Evolutionary conservation across 1,140 invertebrate genomes (phyloP).

Genomic region (Apocrypta bakeri): DNA sequence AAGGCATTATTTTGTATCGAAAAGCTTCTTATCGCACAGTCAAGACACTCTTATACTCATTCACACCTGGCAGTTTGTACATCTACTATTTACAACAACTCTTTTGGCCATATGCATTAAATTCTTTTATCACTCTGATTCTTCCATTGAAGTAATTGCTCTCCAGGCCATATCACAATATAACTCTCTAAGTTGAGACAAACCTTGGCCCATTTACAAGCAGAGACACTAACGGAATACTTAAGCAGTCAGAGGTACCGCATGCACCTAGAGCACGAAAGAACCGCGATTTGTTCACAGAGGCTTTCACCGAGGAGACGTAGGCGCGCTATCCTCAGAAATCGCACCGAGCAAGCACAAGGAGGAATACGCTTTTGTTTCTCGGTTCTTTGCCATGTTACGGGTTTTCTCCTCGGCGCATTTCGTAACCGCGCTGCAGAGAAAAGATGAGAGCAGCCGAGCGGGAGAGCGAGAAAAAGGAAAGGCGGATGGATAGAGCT

Average conservation of each 20-base stretch:
- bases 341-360: not conserved
- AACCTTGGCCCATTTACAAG: not conserved
- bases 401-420: not conserved
- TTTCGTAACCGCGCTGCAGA: conserved; percentile 27
- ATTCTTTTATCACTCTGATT: not conserved
- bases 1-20: not conserved
- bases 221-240: not conserved
- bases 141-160: not conserved
- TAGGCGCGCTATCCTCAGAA: not conserved
- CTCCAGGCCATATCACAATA: not conserved
- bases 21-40: not conserved
- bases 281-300: not conserved
- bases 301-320: not conserved
- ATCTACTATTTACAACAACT: not conserved
- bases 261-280: not conserved
- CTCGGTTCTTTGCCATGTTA: conserved; percentile 3
- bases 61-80: not conserved
- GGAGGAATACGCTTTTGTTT: not conserved
- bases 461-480: conserved; percentile 4
- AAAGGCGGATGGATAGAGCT: not conserved
- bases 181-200: not conserved
- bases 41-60: not conserved
- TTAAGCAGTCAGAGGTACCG: not conserved
- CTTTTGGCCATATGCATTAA: not conserved
- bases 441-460: conserved; percentile 28